Evolutionary conservation across 53 echinoderm and acorn worm genomes (phyloP).

Genomic region (Pentamera pediparva): DNA sequence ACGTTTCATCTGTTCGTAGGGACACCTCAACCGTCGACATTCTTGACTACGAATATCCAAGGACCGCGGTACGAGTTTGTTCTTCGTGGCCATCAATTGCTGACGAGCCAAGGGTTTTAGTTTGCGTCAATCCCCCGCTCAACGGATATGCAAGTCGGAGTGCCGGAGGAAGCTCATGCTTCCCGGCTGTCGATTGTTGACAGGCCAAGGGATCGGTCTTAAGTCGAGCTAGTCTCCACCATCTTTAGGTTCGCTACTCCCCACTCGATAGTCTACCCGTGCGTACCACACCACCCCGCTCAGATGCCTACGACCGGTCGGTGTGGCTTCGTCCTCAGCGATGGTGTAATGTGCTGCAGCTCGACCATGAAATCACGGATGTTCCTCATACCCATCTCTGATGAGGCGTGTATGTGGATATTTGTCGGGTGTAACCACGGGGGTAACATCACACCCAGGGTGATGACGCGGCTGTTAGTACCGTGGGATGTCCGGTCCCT

Average conservation of each 20-base stretch:
- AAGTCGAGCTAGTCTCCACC: neutral
- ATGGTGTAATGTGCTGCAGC: constrained; percentile 25
- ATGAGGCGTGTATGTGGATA: constrained; percentile 3
- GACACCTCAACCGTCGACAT: too few relatives aligned
- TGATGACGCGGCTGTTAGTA: constrained; percentile 14
- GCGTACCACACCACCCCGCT: too few relatives aligned
- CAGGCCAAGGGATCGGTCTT: too few relatives aligned
- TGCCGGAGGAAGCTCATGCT: too few relatives aligned
- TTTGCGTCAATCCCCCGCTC: too few relatives aligned
- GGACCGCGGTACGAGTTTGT: too few relatives aligned
- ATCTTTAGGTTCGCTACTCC: neutral
- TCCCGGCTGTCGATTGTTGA: too few relatives aligned
- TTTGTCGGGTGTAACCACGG: constrained; percentile 35
- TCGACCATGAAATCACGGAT: constrained; percentile 30
- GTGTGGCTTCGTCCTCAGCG: constrained; percentile 2
- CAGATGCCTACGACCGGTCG: neutral
- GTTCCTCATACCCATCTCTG: constrained; percentile 21
- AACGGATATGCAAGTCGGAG: too few relatives aligned
- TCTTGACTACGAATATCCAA: too few relatives aligned
- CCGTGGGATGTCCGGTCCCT: constrained; percentile 29
- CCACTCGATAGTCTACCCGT: neutral
- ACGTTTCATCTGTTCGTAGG: too few relatives aligned
- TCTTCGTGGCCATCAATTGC: too few relatives aligned
- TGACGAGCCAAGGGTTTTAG: too few relatives aligned
- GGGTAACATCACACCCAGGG: constrained; percentile 26